Evolutionary conservation across 2,113 vertebrate species (phyloP).

Genomic region (Gadus macrocephalus): DNA sequence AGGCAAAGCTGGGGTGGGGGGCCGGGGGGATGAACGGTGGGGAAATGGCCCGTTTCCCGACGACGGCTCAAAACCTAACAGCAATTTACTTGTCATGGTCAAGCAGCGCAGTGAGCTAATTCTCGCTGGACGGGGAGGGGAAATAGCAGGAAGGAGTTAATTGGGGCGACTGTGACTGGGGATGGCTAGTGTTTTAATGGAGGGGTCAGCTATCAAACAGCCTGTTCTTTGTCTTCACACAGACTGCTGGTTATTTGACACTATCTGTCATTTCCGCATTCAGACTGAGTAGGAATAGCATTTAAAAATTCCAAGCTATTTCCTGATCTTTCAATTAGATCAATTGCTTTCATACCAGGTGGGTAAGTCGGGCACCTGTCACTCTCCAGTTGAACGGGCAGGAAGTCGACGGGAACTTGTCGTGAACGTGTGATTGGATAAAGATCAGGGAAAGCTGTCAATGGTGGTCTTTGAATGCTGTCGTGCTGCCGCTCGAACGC

Average conservation of each 20-base stretch:
- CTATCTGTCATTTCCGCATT: constrained; percentile 56
- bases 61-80: constrained; percentile 67
- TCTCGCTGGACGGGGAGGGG: constrained; percentile 42
- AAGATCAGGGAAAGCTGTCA: constrained; percentile 62
- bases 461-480: constrained; percentile 11
- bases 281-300: constrained; percentile 42
- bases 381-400: not conserved
- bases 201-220: constrained; percentile 65
- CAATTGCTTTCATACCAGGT: constrained; percentile 63
- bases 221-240: constrained; percentile 59
- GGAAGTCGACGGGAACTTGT: not conserved
- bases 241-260: constrained; percentile 51
- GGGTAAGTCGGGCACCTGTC: constrained; percentile 59
- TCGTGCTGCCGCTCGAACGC: constrained; percentile 40
- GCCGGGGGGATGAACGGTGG: not conserved
- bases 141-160: constrained; percentile 75
- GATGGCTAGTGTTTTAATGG: constrained; percentile 38
- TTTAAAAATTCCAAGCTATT: constrained; percentile 55
- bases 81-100: constrained; percentile 71
- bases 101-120: constrained; percentile 51
- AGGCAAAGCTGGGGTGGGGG: constrained; percentile 47
- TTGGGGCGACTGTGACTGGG: constrained; percentile 51
- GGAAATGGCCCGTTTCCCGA: constrained; percentile 70
- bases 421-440: constrained; percentile 21
- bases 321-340: constrained; percentile 63